phyloP scores from a whole-genome alignment of 2,888 invertebrate genomes.

The Cenopis cana region DNA sequence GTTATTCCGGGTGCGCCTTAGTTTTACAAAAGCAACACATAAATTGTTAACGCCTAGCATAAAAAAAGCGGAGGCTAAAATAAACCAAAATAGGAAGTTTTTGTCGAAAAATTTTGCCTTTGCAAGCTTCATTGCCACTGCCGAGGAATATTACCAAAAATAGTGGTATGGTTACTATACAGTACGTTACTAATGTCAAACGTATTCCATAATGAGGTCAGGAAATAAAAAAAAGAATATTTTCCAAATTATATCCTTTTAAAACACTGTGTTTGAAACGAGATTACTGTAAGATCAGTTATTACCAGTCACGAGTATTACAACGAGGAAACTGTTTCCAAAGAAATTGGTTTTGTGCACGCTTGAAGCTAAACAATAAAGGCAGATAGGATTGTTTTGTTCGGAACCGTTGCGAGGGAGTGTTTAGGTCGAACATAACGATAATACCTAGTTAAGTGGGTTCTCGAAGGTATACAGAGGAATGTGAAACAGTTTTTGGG shows the following conservation, averaged over 20 bases:
- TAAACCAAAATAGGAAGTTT: too few relatives aligned
- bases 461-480: background rate
- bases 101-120: too few relatives aligned
- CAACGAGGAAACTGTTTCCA: slow-evolving; percentile 22
- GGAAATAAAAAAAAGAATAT: background rate
- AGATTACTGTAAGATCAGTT: slow-evolving; percentile 12
- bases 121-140: too few relatives aligned
- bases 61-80: too few relatives aligned
- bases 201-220: background rate
- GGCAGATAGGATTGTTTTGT: slow-evolving; percentile 29
- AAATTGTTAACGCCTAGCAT: too few relatives aligned
- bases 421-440: slow-evolving; percentile 2
- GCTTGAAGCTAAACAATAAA: slow-evolving; percentile 29
- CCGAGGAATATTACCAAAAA: too few relatives aligned
- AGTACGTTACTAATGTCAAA: too few relatives aligned
- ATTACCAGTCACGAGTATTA: slow-evolving; percentile 21
- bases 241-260: background rate
- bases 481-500: background rate
- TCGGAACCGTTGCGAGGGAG: slow-evolving; percentile 16
- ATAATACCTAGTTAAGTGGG: background rate
- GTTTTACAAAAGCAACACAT: too few relatives aligned
- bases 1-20: too few relatives aligned
- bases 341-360: slow-evolving; percentile 28
- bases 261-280: slow-evolving; percentile 6
- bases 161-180: too few relatives aligned